Base-by-base conservation (phyloP, 1,140 invertebrate genomes). In the Halictus rubicundus region DNA sequence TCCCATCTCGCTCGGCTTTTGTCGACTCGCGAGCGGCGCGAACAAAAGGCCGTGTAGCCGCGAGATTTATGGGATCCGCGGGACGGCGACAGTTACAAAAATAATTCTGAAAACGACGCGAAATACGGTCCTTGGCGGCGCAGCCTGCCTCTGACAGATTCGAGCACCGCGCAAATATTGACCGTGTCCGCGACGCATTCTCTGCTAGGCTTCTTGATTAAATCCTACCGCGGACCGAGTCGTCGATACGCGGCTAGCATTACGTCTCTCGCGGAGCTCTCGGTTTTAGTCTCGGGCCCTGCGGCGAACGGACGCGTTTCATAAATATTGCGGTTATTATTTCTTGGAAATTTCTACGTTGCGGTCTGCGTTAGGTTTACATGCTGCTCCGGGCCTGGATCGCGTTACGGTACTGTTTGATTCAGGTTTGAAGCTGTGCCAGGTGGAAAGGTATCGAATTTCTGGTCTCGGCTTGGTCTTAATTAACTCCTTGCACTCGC, bases 31-130 rank as follows among this genome's bases (percentile, higher is more conserved):
- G 54, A 60, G 60, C 32, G 25, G 65, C 39, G n/a, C 64, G 54
- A 77, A 69, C 52, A 60, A 77, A 77, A 61, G 27, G 27, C 25
- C 27, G 21, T 10, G 27, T 39, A 7, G 14, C 12, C 6, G 8
- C 59, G n/a, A 77, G 75, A 77, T 77, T 77, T 77, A 77, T 77
- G 66, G 42, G 66, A 61, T 61, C 19, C 57, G 32, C 66, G 57
- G 12, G 19, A 9, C 54, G 27, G 52, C 69, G 75, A 77, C 75
- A 69, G 75, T 77, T 77, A 52, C 66, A 59, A 69, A 77, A 77
- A 77, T 77, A 70, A 70, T 77, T 77, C 75, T 46, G 32, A 8
- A 69, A 23, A 25, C 46, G 12, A 23, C 23, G 12, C 73, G 42
- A 70, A 70, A 77, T 77, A 77, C 75, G 75, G 66, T 57, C 49